Evolutionary conservation across 2,797 vertebrate species (phyloP), one percentile per base, ranked within the genome.

Genomic region (Yasuhikotakia modesta): DNA sequence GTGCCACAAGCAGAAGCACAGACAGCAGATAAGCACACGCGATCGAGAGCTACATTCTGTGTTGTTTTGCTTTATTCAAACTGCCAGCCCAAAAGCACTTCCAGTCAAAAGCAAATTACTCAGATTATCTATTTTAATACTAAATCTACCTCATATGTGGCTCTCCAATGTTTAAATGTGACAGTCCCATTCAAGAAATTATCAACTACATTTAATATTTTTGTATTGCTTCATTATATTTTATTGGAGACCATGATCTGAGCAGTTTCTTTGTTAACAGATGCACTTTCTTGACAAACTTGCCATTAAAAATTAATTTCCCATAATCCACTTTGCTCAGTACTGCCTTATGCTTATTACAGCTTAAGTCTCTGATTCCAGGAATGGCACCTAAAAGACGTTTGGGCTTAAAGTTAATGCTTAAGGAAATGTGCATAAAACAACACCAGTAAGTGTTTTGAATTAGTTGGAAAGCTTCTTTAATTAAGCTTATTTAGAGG

Each of bases 401-500:
- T 60, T 21, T 3, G 1, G 70, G 24, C 12, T 73, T 48, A 73
- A 19, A 43, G 22, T 32, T 61, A 61, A 48, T 13, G 53, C 53
- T 58, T 45, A 10, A 5, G 53, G 4, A 71, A 71, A 58, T 61
- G 43, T 61, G 43, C 24, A 73, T 73, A 32, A 48, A 73, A 32
- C 55, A 60, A 61, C 27, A 73, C 22, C 30, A 53, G 53, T 61
- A 65, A 65, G 61, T 12, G 32, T 66, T 55, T 75, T 39, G 45
- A 71, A 46, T 21, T 22, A 7, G 8, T 17, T 5, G 0, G n/a
- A 53, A 74, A 24, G 58, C 46, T 64, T 1, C 50, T 76, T 76
- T 46, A 55, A 64, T 73, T 21, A 63, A 73, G 45, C 58, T 73
- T 73, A 45, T 64, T 73, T 65, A 39, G 11, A 19, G 4, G 16